phyloP scores from a whole-genome alignment of 1,140 invertebrate genomes.

The Drosophila subpulchrella region DNA sequence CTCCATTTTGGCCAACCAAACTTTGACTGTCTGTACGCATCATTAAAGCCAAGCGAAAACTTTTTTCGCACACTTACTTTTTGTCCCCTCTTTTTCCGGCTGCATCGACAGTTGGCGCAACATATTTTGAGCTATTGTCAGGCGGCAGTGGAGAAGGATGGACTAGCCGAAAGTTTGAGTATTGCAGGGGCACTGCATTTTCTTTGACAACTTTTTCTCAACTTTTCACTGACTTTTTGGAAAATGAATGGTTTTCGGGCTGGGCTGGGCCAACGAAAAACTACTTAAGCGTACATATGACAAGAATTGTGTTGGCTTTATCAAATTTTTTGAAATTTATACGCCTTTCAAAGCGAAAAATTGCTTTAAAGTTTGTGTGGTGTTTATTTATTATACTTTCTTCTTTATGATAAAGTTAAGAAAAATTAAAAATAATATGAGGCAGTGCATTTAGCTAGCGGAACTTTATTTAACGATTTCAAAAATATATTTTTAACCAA shows the following conservation, averaged over 20 bases:
- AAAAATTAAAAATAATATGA: background rate
- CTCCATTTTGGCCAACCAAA: constrained; percentile 2
- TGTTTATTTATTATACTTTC: background rate
- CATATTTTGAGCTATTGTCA: constrained; percentile 73
- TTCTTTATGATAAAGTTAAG: background rate
- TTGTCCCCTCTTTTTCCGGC: constrained; percentile 16
- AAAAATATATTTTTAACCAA: too few species aligned
- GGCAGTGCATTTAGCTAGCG: too few species aligned
- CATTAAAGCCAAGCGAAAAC: constrained; percentile 67
- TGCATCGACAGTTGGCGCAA: constrained; percentile 55
- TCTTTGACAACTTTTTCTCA: constrained; percentile 63
- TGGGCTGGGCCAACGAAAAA: constrained; percentile 25
- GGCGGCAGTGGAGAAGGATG: constrained; percentile 25
- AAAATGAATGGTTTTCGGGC: constrained; percentile 44
- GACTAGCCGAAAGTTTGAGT: constrained; percentile 18
- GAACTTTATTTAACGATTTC: too few species aligned
- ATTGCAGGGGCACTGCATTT: constrained; percentile 26
- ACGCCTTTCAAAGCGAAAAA: constrained; percentile 13
- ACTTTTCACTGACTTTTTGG: constrained; percentile 29
- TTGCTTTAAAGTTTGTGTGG: background rate
- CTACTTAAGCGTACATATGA: constrained; percentile 37
- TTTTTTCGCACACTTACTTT: constrained; percentile 63
- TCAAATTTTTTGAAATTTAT: constrained; percentile 44
- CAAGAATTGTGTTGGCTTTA: constrained; percentile 48
- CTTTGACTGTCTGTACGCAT: constrained; percentile 62